Evolutionary conservation across 2,113 vertebrate genomes (phyloP).

Genomic region (Glaucomys volans): DNA sequence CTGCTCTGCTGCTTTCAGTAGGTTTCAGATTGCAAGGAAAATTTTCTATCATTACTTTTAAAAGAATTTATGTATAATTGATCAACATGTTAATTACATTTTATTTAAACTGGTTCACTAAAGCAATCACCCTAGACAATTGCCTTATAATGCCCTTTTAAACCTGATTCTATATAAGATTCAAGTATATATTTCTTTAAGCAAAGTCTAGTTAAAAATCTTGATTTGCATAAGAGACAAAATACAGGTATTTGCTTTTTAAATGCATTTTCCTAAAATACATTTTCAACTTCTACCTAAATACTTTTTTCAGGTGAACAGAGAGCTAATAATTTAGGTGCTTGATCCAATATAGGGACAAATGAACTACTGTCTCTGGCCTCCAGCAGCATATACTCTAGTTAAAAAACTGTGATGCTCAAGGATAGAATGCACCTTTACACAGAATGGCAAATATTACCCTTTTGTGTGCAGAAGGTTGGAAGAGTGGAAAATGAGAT

Average conservation of each 20-base stretch:
- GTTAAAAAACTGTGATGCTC: background rate
- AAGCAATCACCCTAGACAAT: background rate
- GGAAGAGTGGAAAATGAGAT: background rate
- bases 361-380: background rate
- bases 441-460: background rate
- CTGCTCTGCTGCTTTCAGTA: background rate
- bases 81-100: background rate
- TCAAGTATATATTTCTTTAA: background rate
- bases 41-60: background rate
- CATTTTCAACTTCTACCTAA: background rate
- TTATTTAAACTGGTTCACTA: background rate
- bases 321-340: background rate
- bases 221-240: background rate
- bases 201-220: background rate
- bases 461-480: background rate
- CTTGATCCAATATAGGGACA: background rate
- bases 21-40: background rate
- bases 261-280: background rate
- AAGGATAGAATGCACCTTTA: background rate
- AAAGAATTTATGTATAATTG: slow-evolving; percentile 13
- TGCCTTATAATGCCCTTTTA: background rate
- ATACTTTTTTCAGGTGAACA: background rate
- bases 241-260: background rate
- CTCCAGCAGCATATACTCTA: background rate
- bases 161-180: background rate